Evolutionary conservation across 2,113 vertebrate species (phyloP), one percentile per base, ranked within the genome.

Genomic region (Trachemys scripta): DNA sequence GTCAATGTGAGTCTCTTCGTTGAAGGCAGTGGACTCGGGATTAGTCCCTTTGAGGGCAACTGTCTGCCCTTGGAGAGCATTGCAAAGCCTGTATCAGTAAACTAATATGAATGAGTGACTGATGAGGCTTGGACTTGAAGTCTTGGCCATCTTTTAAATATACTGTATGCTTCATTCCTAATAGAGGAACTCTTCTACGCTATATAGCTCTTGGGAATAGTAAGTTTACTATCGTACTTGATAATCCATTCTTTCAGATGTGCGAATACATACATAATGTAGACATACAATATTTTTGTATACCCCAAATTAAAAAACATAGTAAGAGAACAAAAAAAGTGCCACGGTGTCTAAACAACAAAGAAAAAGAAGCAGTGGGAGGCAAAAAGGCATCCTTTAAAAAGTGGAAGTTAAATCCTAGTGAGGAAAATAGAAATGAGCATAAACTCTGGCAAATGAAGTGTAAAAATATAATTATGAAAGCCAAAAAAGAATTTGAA

Each of bases 1-100:
- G 56, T 78, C 72, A 84, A 72, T 84, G 94, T 20, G 51, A 53
- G 90, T 90, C 92, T 80, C 94, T 96, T 96, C 82, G 86, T 89
- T 94, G 95, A 95, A 75, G 90, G 85, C 49, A 80, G 0, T 57
- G 90, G 49, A 65, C 90, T 91, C 3, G 9, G 24, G 54, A 56
- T 56, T 56, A 42, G 57, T 31, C 31, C 89, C 38, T 82, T 49
- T 94, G 54, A 56, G 85, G 81, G 92, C 83, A 96, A 42, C 87
- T 1, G 78, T 88, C 45, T 91, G 5, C 80, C 87, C 5, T 56
- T 85, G 82, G 35, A 95, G 86, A 84, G 38, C 47, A 20, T 1
- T 75, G 49, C 35, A 92, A 84, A 88, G 84, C 89, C 54, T 38
- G 27, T 65, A 14, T 3, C 16, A 89, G 62, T 51, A 90, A 82